phyloP scores from a whole-genome alignment of 2,888 invertebrate species.

The Lepetodrilus schrolli region DNA sequence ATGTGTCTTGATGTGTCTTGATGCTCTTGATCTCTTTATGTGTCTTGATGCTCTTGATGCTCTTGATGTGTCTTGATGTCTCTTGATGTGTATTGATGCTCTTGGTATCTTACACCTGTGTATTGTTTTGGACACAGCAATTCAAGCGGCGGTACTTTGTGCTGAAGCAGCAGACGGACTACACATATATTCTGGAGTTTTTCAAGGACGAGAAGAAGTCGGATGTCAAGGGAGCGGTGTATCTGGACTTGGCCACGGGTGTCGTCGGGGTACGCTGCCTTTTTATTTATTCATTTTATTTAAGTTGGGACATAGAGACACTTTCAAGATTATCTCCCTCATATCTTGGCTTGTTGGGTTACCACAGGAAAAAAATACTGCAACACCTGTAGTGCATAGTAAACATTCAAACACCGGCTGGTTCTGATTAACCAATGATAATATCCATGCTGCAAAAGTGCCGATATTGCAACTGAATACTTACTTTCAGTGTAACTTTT shows the following conservation, averaged over 20 bases:
- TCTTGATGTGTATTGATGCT: background rate
- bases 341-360: too few relatives aligned
- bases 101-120: background rate
- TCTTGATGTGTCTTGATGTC: too few relatives aligned
- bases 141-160: constrained; percentile 93
- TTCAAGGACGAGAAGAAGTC: constrained; percentile 93
- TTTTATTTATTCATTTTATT: too few relatives aligned
- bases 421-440: too few relatives aligned
- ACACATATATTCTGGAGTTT: constrained; percentile 91
- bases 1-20: background rate
- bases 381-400: too few relatives aligned
- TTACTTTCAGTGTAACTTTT: too few relatives aligned
- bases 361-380: too few relatives aligned
- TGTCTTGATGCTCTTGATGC: background rate
- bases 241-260: constrained; percentile 94
- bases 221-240: constrained; percentile 92
- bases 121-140: constrained; percentile 77
- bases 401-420: too few relatives aligned
- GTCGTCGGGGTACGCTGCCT: constrained; percentile 83
- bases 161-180: constrained; percentile 91
- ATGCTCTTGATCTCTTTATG: background rate
- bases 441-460: too few relatives aligned
- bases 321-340: too few relatives aligned
- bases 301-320: too few relatives aligned
- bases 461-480: too few relatives aligned